Evolutionary conservation across 1,140 invertebrate species (phyloP), one percentile per base, ranked within the genome.

Genomic region (Lepidurus apus): DNA sequence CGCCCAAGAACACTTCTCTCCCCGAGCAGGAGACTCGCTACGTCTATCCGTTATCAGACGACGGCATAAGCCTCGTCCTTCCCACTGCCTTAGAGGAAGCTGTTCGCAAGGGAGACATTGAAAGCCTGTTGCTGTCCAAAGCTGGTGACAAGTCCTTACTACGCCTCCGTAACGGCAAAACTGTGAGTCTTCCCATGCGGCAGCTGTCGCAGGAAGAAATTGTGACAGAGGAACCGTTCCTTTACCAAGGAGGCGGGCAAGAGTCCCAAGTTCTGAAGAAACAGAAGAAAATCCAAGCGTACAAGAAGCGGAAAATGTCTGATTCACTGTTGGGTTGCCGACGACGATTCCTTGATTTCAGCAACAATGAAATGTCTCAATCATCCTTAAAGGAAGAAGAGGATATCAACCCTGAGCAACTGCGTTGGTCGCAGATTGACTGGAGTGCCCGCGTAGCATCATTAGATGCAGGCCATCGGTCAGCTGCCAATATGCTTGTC

Each of bases 11-110:
- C 73, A 80, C 80, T 44, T 44, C 80, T 21, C 81, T 81, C 17
- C 86, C 86, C 0, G 85, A 86, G 4, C 88, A 90, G 42, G 86
- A 87, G 3, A 86, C 87, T 17, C 87, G 87, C 74, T 93, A 91
- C 82, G 91, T 93, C n/a, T 93, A 93, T 82, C 89, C 89, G 1
- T 89, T 93, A 7, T 86, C 90, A 79, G 91, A 93, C 82, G 88
- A 89, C 81, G 88, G 88, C 82, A 92, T 90, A 81, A 91, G 90
- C 82, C 85, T 94, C 34, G 90, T 94, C n/a, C 89, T 94, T 80
- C 89, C 91, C 1, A 89, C 91, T 11, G 87, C 88, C 77, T 86
- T 94, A 79, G 93, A 94, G 84, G 89, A 90, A 1, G 92, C 92
- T 17, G 90, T 94, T 42, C 85, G 90, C 21, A 91, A 91, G 82